phyloP scores from a whole-genome alignment of 1,140 invertebrate species.

The Drosophila melanogaster region Release_6_plus_ISO1_MT NC_004354.4:7047501-7048000 shows the following conservation, averaged over 20 bases:
- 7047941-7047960: too few relatives aligned
- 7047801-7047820: constrained; percentile 29
- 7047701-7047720: neutral
- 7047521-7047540: constrained; percentile 28
- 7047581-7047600: constrained; percentile 6
- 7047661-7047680: constrained; percentile 23
- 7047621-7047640: constrained; percentile 9
- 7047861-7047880: neutral
- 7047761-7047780: neutral
- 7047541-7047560: constrained; percentile 4
- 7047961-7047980: too few relatives aligned
- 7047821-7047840: neutral
- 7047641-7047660: constrained; percentile 30
- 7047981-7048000: neutral
- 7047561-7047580: too few relatives aligned
- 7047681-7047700: neutral
- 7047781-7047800: constrained; percentile 15
- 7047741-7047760: constrained; percentile 15
- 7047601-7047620: constrained; percentile 20
- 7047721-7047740: neutral
- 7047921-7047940: too few relatives aligned
- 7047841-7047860: neutral
- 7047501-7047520: constrained; percentile 39
- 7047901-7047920: neutral
- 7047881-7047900: neutral